phyloP scores from a whole-genome alignment of 2,113 vertebrate genomes.

The Rhodinocichla rosea region DNA sequence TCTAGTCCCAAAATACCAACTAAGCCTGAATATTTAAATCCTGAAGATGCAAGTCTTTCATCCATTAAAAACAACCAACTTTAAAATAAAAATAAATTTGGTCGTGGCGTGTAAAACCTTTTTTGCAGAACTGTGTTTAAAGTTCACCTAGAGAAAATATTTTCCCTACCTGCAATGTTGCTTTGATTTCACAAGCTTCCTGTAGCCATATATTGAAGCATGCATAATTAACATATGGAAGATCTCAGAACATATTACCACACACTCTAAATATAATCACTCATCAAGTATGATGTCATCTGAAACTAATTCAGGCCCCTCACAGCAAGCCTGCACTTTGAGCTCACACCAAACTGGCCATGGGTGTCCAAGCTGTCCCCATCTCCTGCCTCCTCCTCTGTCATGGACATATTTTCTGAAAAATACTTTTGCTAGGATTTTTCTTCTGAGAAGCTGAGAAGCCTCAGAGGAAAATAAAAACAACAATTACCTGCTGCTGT shows the following conservation, averaged over 20 bases:
- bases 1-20: not conserved
- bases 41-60: not conserved
- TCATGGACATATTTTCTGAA: too few species aligned
- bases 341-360: not conserved
- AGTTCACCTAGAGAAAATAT: not conserved
- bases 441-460: too few species aligned
- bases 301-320: not conserved
- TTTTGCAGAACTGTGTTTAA: not conserved
- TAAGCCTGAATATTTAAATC: not conserved
- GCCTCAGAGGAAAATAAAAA: too few species aligned
- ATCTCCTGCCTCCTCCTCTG: not conserved
- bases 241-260: not conserved
- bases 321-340: not conserved
- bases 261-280: constrained; percentile 28
- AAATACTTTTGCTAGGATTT: too few species aligned
- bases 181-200: not conserved
- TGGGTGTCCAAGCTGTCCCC: not conserved
- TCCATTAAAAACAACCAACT: not conserved
- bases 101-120: not conserved
- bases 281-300: not conserved
- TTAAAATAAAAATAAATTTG: not conserved
- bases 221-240: constrained; percentile 2
- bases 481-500: too few species aligned
- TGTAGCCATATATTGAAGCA: not conserved
- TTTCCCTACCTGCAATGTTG: not conserved